Conservation (phyloP, 35 echinoderm and acorn worm genomes). For the Heliocidaris tuberculata region DNA sequence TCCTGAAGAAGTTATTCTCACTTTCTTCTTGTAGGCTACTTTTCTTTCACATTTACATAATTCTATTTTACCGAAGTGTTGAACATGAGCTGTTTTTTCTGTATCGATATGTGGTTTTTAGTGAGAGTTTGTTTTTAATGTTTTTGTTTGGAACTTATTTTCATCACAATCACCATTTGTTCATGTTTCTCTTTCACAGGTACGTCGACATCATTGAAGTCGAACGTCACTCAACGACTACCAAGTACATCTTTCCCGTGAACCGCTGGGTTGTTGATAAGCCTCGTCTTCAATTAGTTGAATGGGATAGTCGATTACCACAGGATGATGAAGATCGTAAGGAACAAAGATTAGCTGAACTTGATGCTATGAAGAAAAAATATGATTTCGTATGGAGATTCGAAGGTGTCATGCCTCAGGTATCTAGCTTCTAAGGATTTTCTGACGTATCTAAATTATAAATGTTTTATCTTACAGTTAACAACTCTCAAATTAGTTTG, state of each 20-base stretch:
- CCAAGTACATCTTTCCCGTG: slow-evolving; percentile 38
- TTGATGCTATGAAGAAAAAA: neutral
- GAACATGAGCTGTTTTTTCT: too few species aligned
- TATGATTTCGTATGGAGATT: slow-evolving; percentile 33
- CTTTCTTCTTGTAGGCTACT: too few species aligned
- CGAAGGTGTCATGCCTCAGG: slow-evolving; percentile 34
- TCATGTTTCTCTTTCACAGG: neutral
- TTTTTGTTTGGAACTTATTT: neutral
- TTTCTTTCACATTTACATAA: too few species aligned
- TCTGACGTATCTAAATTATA: too few species aligned
- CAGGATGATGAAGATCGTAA: slow-evolving; percentile 42
- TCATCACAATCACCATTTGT: neutral
- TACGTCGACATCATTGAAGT: slow-evolving; percentile 48
- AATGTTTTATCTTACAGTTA: too few species aligned
- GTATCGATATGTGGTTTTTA: too few species aligned
- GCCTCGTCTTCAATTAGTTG: slow-evolving; percentile 26
- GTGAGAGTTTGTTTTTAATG: too few species aligned
- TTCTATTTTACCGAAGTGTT: too few species aligned
- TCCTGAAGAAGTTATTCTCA: too few species aligned
- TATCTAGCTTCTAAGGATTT: neutral
- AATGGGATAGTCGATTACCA: slow-evolving; percentile 50
- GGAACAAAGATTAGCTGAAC: slow-evolving; percentile 41
- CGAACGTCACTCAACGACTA: neutral
- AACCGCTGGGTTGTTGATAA: slow-evolving; percentile 47
- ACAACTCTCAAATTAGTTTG: too few species aligned